Evolutionary conservation across 2,888 invertebrate genomes (phyloP).

Genomic region (Lapara coniferarum): DNA sequence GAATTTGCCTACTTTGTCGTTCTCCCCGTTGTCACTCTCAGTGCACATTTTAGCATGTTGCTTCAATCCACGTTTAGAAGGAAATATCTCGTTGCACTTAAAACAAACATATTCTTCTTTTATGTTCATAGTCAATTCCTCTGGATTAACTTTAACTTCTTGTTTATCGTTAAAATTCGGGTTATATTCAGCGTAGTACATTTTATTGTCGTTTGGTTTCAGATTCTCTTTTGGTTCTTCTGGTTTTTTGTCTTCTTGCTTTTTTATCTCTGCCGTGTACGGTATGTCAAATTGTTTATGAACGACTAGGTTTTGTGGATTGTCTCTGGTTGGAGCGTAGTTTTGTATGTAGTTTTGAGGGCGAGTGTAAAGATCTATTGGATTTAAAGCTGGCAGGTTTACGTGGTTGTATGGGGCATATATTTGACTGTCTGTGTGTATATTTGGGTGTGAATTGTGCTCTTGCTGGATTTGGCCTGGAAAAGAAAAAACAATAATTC

Average conservation of each 20-base stretch:
- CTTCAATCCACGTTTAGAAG: conserved; percentile 69
- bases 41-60: conserved; percentile 67
- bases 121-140: conserved; percentile 64
- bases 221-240: conserved; percentile 73
- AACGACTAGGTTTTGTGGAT: conserved; percentile 74
- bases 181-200: conserved; percentile 51
- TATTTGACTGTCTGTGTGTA: conserved; percentile 57
- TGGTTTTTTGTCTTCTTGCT: conserved; percentile 46
- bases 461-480: conserved; percentile 62
- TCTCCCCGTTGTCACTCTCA: conserved; percentile 45
- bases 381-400: conserved; percentile 55
- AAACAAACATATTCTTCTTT: conserved; percentile 73
- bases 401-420: conserved; percentile 63
- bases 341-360: conserved; percentile 63
- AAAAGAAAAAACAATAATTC: conserved; percentile 38
- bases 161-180: conserved; percentile 54
- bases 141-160: conserved; percentile 51
- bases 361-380: conserved; percentile 61
- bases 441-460: conserved; percentile 43
- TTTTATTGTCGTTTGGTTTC: conserved; percentile 69
- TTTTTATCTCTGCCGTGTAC: conserved; percentile 18
- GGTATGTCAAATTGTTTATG: conserved; percentile 62
- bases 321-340: conserved; percentile 58
- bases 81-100: conserved; percentile 68
- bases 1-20: conserved; percentile 70